Evolutionary conservation across 2,113 vertebrate species (phyloP), one percentile per base, ranked within the genome.

Genomic region (Dermatemys mawii): DNA sequence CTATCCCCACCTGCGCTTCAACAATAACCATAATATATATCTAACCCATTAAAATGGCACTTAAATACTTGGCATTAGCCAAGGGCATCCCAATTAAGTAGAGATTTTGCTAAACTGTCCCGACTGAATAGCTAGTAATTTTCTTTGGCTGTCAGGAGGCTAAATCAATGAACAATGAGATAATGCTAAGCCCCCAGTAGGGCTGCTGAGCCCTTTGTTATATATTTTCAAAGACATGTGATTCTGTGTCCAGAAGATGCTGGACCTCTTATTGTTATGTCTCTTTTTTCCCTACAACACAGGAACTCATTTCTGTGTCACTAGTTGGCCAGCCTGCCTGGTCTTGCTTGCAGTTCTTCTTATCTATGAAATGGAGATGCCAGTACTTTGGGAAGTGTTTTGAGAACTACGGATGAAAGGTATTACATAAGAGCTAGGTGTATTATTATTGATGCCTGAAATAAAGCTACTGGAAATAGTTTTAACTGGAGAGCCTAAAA

Each of bases 161-260:
- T 13, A 32, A 2, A 3, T 8, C 83, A 49, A 19, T 86, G 50
- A 73, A 3, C 0, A 44, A 81, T 0, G 67, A 50, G 1, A 17
- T 17, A 67, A 29, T 26, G 6, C 70, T 78, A 89, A 89, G 1
- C 0, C 4, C 6, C 54, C 55, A 1, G 14, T 60, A 83, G 32
- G 41, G 21, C 80, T 83, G 83, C 46, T 57, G 26, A 78, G 35
- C 3, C 11, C 85, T 5, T 90, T 73, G 21, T 41, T 49, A 16
- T 54, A 49, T 81, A 8, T 44, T 32, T 89, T 78, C 0, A 17
- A 83, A 81, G 87, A n/a, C 48, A 0, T 48, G 5, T 55, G 41
- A 75, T 4, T 89, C 11, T 41, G 27, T 75, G 11, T 1, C 83
- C 3, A 16, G 21, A 81, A 78, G 35, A 90, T 3, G 5, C 19